These are phyloP conservation scores for Myiotriccus ornatus DNA, from an alignment of 2,797 vertebrate genomes.

Conservation along the genomic window DNA sequence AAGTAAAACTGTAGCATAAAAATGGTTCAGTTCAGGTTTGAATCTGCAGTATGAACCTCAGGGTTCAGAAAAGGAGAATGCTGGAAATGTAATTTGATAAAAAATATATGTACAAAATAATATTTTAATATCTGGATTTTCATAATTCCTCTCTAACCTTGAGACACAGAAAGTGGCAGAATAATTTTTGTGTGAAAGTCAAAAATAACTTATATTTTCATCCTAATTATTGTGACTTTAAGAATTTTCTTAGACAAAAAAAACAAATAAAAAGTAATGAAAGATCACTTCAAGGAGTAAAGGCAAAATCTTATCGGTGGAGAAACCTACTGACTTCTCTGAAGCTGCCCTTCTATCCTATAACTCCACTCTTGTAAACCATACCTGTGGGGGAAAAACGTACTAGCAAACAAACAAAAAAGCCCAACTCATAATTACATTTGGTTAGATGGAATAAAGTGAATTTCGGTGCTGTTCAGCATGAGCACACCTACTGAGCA, in stretches of 20 bases:
- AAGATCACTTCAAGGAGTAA: not conserved
- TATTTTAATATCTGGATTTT: not conserved
- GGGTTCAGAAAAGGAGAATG: not conserved
- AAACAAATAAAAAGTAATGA: not conserved
- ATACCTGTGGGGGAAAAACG: accelerated
- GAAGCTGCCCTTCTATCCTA: not conserved
- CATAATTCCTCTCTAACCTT: not conserved
- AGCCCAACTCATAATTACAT: not conserved
- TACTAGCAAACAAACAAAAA: not conserved
- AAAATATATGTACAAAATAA: not conserved
- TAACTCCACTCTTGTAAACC: not conserved
- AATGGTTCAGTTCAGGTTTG: not conserved
- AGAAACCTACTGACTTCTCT: not conserved
- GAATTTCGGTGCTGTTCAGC: not conserved
- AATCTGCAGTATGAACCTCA: not conserved
- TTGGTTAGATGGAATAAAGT: not conserved
- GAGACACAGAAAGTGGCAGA: not conserved
- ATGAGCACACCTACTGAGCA: not conserved
- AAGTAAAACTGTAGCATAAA: not conserved
- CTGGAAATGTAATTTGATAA: not conserved
- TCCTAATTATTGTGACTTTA: not conserved
- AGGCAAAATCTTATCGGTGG: not conserved
- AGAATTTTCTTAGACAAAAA: not conserved
- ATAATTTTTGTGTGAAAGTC: not conserved
- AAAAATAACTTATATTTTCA: not conserved